Percentiles rank a stretch among this genome's conserved stretches.
Evolutionary conservation across 37 sponge, comb jelly and placozoan species (phyloP).

Genomic region (Amphimedon queenslandica): DNA sequence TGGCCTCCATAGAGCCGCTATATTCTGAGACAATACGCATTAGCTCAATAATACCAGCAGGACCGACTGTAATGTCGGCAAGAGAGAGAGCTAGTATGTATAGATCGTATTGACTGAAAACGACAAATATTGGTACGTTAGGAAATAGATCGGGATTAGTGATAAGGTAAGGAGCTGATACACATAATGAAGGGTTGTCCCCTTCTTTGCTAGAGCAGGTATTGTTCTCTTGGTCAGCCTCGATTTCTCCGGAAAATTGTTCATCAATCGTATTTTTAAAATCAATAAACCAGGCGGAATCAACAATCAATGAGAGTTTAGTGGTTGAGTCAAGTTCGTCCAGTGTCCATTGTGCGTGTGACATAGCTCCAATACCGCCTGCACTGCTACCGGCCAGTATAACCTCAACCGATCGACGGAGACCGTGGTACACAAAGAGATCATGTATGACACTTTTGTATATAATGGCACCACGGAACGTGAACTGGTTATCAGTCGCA

Average conservation of each 20-base stretch:
- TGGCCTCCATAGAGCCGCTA: constrained; percentile 60
- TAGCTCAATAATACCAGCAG: constrained; percentile 11
- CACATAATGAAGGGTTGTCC: constrained; percentile 26
- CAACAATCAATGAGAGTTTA: constrained; percentile 22
- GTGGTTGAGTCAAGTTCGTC: not conserved
- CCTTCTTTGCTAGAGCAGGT: too few relatives aligned
- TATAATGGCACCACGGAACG: constrained; percentile 60
- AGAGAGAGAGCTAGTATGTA: constrained; percentile 43
- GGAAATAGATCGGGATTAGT: constrained; percentile 23
- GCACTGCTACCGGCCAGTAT: constrained; percentile 75
- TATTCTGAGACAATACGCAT: constrained; percentile 57
- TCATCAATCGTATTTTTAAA: constrained; percentile 34
- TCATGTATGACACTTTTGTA: constrained; percentile 32
- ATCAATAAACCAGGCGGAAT: constrained; percentile 86
- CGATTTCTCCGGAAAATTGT: constrained; percentile 14
- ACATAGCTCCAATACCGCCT: constrained; percentile 69
- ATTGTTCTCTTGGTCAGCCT: too few relatives aligned
- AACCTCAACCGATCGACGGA: constrained; percentile 26
- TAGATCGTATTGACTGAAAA: constrained; percentile 65
- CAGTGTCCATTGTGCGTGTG: constrained; percentile 51
- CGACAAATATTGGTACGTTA: constrained; percentile 36
- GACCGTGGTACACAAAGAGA: constrained; percentile 13
- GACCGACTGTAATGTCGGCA: not conserved
- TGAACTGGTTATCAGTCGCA: constrained; percentile 48
- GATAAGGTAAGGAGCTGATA: constrained; percentile 46